Percentiles rank a stretch among this genome's conserved stretches.
These are phyloP conservation scores for Clinocottus analis DNA, from an alignment of 2,113 vertebrate genomes.

Conservation along the genomic window DNA sequence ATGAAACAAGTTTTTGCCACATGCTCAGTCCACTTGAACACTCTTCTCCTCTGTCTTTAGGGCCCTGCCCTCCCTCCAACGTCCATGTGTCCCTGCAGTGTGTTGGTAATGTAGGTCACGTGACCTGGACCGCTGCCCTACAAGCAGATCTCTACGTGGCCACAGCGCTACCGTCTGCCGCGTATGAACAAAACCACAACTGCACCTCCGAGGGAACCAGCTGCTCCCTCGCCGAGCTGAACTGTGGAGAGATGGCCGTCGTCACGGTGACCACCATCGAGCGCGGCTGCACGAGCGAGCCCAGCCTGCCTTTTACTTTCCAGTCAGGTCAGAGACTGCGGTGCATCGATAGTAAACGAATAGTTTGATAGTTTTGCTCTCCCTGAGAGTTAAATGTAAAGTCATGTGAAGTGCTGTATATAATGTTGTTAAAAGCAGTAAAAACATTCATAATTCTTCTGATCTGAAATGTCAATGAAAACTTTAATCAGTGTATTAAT, in stretches of 20 bases:
- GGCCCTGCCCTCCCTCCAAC: conserved; percentile 77
- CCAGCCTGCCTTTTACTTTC: conserved; percentile 67
- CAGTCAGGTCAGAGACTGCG: conserved; percentile 73
- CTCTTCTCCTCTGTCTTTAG: conserved; percentile 45
- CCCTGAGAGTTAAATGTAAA: too few relatives aligned
- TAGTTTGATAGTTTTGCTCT: neutral
- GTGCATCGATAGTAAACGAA: neutral
- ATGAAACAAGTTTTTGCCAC: neutral
- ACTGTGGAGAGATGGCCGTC: conserved; percentile 68
- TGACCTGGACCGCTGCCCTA: conserved; percentile 70
- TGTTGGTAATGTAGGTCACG: conserved; percentile 64
- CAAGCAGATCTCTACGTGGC: conserved; percentile 72
- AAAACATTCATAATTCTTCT: too few relatives aligned
- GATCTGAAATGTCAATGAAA: neutral
- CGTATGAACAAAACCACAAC: conserved; percentile 34
- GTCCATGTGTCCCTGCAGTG: conserved; percentile 72
- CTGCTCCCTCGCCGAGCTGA: conserved; percentile 74
- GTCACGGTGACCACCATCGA: conserved; percentile 72
- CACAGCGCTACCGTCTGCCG: conserved; percentile 15
- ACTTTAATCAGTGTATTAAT: neutral
- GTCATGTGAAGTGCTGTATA: too few relatives aligned
- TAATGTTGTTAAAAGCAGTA: neutral
- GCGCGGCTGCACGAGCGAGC: conserved; percentile 75
- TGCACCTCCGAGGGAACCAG: conserved; percentile 68
- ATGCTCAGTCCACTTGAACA: neutral